Evolutionary conservation across 2,113 vertebrate species (phyloP), one percentile per base, ranked within the genome.

Genomic region (Glareola pratincola): DNA sequence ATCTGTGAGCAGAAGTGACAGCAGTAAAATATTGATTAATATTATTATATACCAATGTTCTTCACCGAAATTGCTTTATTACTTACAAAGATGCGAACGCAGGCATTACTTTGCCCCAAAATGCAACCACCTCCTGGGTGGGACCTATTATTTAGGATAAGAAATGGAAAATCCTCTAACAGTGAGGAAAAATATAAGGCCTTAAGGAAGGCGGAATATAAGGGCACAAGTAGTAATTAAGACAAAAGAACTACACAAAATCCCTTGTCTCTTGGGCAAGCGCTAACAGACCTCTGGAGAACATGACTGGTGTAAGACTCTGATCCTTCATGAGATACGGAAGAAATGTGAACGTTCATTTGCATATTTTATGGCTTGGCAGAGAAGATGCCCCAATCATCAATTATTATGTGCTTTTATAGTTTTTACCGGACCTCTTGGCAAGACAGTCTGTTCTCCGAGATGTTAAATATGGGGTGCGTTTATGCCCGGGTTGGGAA

Each of bases 21-120:
- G 93, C 80, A 37, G 34, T 29, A 96, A 94, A 94, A 96, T 82
- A 69, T 50, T 54, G 72, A 93, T 90, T 73, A 43, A 50, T 45
- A 8, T 67, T 60, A 45, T 47, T 68, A 60, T 7, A 34, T 62
- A 85, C 57, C 4, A 2, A 4, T 4, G 45, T 7, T 87, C 39
- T 53, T 27, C 45, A 4, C 71, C 15, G 34, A 23, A 47, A 59
- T 19, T 11, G 34, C 29, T 41, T 79, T 3, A 26, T 27, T 36
- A 2, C 20, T 68, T 4, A 5, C 4, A 45, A 50, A 21, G 22
- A 26, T 14, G 27, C 10, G 68, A 53, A 20, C 17, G 34, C 2
- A 5, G 74, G 51, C 17, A 2, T 4, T 41, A 10, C 37, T 60
- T 39, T 54, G 69, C 13, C 36, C 53, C 47, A 6, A 8, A 86